Evolutionary conservation across 2,113 vertebrate genomes (phyloP), one percentile per base, ranked within the genome.

Genomic region (Channa maculata): DNA sequence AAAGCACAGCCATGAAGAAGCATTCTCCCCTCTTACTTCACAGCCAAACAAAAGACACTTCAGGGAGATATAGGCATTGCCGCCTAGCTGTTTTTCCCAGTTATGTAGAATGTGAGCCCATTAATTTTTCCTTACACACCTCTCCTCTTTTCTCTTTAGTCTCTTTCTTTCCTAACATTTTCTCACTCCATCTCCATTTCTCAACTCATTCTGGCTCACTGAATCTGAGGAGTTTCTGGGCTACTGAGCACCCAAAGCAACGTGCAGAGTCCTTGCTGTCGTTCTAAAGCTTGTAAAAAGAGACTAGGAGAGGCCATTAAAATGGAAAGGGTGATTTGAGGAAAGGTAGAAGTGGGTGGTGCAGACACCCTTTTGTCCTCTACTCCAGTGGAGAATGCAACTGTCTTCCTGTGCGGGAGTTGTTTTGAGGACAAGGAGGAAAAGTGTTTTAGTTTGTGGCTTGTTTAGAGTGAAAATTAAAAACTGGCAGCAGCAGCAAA

Each of bases 21-120:
- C 90, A 94, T 95, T 95, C 95, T 95, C 94, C 91, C 86, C 86
- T 86, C 88, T 92, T 88, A 93, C 96, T 96, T 96, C 83, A 93
- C 88, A 82, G 87, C 89, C 71, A 92, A 92, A 98, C 96, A 97
- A 98, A 98, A 96, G 94, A 89, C 91, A 95, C 95, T 97, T 96
- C 93, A 95, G 93, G 92, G 93, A 95, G 92, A 94, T 92, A 95
- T 91, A 95, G 96, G 95, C 94, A 81, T 92, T 64, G 85, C 95
- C 94, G 91, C 93, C 92, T 88, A 90, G 92, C 91, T 93, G 49
- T 94, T 92, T 94, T 94, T 43, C 60, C 66, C 50, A 87, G 70
- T 91, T 77, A 93, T 91, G 90, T 92, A 95, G 92, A 95, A 95
- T 95, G 91, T 86, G 89, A 86, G 63, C 73, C 91, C 92, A 93